Base-by-base conservation (phyloP, 2,113 vertebrate species). In the Entomyzon cyanotis region DNA sequence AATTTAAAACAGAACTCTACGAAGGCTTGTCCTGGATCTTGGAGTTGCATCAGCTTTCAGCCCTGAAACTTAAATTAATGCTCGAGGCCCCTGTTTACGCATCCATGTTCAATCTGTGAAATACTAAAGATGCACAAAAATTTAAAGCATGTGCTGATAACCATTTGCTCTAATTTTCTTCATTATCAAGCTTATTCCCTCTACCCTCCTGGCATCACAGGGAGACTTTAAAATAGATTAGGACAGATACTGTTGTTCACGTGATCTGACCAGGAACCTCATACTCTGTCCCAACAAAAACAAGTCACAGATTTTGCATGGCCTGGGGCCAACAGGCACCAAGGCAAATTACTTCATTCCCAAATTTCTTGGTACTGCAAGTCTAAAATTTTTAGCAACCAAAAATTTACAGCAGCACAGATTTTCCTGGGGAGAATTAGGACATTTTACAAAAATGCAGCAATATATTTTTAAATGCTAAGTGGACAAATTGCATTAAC, bases 201-300 rank as follows among this genome's bases (percentile, higher is more conserved):
- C 30, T 31, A 37, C 27, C 24, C 39, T 70, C 62, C 53, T 13
- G 9, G 31, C 75, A 95, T 16, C 49, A 65, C 25, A 50, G 15
- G 56, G 15, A 59, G 67, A 33, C 52, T 68, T 59, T 5, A 41
- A 76, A 77, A 44, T 1, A 58, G 9, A 27, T 37, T 11, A 15
- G 49, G 31, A 76, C 68, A 64, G 39, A 39, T 10, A 16, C 15
- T 6, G 2, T 10, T 9, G 1, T 55, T 58, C 10, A 4, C 0
- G 0, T 8, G 33, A 39, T 50, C 37, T 30, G 30, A 59, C 28
- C 63, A 39, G 27, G 84, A 91, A 10, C 37, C 12, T 42, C 28
- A 7, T 9, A 10, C 49, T 39, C 42, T 25, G 21, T 8, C n/a
- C 5, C 31, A 83, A 42, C 18, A 71, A 52, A 69, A 82, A 1